Conservation (phyloP, 2,888 invertebrate genomes). For the Nemoura dubitans region DNA sequence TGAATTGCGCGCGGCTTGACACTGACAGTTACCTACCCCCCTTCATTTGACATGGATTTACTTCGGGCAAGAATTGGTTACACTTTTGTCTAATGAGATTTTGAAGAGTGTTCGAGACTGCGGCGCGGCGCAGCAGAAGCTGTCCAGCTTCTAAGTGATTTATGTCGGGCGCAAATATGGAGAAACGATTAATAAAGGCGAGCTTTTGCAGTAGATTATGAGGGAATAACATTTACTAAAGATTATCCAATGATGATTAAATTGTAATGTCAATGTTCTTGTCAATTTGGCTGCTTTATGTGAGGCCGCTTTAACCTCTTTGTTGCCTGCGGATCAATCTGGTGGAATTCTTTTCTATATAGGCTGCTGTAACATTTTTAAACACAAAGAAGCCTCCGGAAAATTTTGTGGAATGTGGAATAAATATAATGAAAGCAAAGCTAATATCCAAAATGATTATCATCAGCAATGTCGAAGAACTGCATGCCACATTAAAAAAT, state of each 20-base stretch:
- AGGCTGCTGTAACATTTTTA: too few relatives aligned
- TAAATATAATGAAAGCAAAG: too few relatives aligned
- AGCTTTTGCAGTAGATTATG: neutral
- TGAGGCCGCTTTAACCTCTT: too few relatives aligned
- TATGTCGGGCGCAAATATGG: neutral
- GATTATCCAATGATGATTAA: neutral
- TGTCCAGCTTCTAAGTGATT: neutral
- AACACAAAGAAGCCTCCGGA: too few relatives aligned
- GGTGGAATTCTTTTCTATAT: too few relatives aligned
- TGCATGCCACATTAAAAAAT: too few relatives aligned
- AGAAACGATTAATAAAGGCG: neutral
- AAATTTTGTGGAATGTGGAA: too few relatives aligned
- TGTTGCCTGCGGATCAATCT: too few relatives aligned
- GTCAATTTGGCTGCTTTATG: too few relatives aligned
- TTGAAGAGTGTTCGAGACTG: neutral
- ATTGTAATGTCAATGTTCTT: neutral
- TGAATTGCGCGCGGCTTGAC: neutral
- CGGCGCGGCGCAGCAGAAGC: neutral
- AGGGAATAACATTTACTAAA: neutral
- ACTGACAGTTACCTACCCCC: neutral
- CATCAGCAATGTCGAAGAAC: too few relatives aligned
- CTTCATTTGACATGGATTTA: neutral
- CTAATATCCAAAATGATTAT: too few relatives aligned
- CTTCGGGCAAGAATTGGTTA: neutral
- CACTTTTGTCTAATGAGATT: conserved; percentile 12